Evolutionary conservation across 1,140 invertebrate genomes (phyloP), one percentile per base, ranked within the genome.

Genomic region (Glossosoma conforme): DNA sequence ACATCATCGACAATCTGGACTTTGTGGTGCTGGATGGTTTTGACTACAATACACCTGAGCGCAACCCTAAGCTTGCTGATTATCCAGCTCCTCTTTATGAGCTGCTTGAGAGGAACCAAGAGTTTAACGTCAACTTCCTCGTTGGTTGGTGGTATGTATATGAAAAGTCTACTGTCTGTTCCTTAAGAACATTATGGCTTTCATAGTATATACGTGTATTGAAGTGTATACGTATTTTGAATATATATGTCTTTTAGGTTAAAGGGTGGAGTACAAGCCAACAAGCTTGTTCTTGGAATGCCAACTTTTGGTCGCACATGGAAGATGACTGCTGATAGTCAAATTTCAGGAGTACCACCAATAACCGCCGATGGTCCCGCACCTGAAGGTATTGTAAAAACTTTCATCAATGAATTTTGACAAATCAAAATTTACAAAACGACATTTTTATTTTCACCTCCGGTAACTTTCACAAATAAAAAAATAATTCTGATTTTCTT

Each of bases 271-370:
- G 81, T 81, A 1, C 79, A 82, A 15, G 78, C 78, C 2, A 72
- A 72, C 19, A 96, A 96, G 69, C 71, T 97, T 1, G 79, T 93
- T 9, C 62, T 96, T 1, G 92, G 85, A 4, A 82, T 97, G 32
- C 81, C 90, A 0, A 83, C 89, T 0, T 92, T 83, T 59, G 93
- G 82, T 0, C 83, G 88, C 33, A 84, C 85, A 1, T 97, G 91
- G 84, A 89, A 85, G 59, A 69, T 93, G 59, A 81, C 84, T 49
- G 66, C 79, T 18, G 82, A 85, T 19, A 82, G 83, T 18, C 83
- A 84, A 54, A 79, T 86, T 2, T 81, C 85, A 1, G 89, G 87
- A 18, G 82, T 87, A 3, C 87, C 88, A 5, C 87, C 87, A 3
- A 65, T 88, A 2, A 67, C 71, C 1, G 77, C 76, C 1, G 77